Evolutionary conservation across 2,888 invertebrate species (phyloP), one percentile per base, ranked within the genome.

Genomic region (Serripes groenlandicus): DNA sequence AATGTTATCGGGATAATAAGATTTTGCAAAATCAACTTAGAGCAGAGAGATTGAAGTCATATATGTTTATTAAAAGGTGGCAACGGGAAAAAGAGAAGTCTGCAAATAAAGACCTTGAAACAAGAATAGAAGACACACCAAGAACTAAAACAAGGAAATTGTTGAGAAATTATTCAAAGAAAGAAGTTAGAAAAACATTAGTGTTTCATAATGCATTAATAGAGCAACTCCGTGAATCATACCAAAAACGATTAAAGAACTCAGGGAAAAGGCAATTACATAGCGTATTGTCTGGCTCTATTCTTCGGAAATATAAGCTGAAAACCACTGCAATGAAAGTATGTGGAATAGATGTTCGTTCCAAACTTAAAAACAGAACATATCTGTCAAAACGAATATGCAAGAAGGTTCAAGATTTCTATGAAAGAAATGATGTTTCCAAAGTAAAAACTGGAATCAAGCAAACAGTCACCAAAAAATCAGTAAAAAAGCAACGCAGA

Each of bases 381-480:
- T 7, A 4, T 21, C 5, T 58, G 23, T n/a, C 30, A 60, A 37
- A 56, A 70, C 18, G 32, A 37, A 7, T 42, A 15, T 3, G 23
- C 21, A 35, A 49, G 32, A 32, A 60, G 49, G 71, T 85, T 21
- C 37, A 73, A 64, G 52, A 37, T 11, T 83, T 76, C 68, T 85
- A 58, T 80, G 69, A 73, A 28, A 28, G 82, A 18, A 75, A 79
- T 68, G 85, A 85, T 76, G 62, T 68, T 15, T 83, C 80, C 18
- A 72, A 77, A 69, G 64, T 83, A 15, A 75, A 52, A 15, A 69
- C 85, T n/a, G 82, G 80, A n/a, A 79, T 70, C 18, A 66, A 70
- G 52, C 54, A 75, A n/a, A 80, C 79, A 42, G 60, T 56, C 15
- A 83, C 82, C 21, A 62, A 30, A 37, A 34, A 42, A 7, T 83